phyloP scores from a whole-genome alignment of 2,888 invertebrate species.

The Drosophila quinaria region DNA sequence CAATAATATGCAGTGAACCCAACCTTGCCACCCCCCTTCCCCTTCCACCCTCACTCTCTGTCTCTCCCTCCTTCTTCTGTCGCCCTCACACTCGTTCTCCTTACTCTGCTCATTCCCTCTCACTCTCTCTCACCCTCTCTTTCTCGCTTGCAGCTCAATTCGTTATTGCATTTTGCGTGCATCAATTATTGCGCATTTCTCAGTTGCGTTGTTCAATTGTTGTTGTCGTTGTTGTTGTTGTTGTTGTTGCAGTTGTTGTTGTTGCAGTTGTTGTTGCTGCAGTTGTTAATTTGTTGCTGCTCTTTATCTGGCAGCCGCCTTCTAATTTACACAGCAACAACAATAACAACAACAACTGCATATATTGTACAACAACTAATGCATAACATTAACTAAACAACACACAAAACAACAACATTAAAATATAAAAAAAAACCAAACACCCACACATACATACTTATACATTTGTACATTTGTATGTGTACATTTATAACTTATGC shows the following conservation, averaged over 20 bases:
- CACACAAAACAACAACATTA: conserved; percentile 9
- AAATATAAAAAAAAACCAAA: not conserved
- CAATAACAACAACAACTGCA: conserved; percentile 38
- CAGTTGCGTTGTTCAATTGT: conserved; percentile 69
- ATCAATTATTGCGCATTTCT: conserved; percentile 79
- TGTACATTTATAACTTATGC: too few relatives aligned
- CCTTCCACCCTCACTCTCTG: not conserved
- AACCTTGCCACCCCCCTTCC: not conserved
- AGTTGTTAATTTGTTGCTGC: conserved; percentile 25
- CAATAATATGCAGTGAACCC: conserved; percentile 63
- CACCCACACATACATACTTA: not conserved
- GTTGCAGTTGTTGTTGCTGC: conserved; percentile 25
- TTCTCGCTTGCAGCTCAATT: conserved; percentile 48
- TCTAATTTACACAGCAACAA: conserved; percentile 71
- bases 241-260: conserved; percentile 18
- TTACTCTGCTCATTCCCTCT: conserved; percentile 12
- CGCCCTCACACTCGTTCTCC: conserved; percentile 27
- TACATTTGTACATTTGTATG: too few relatives aligned
- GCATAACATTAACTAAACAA: conserved; percentile 66
- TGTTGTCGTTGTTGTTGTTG: conserved; percentile 27
- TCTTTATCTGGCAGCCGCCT: conserved; percentile 75
- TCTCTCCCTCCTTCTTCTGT: not conserved
- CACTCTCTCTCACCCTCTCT: conserved; percentile 12
- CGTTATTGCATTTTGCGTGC: conserved; percentile 76
- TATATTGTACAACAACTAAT: conserved; percentile 66